A percentile compares a stretch with the other conserved stretches of the same genome.
Evolutionary conservation across 35 echinoderm and acorn worm genomes (phyloP).

Genomic region (Apostichopus japonicus): DNA sequence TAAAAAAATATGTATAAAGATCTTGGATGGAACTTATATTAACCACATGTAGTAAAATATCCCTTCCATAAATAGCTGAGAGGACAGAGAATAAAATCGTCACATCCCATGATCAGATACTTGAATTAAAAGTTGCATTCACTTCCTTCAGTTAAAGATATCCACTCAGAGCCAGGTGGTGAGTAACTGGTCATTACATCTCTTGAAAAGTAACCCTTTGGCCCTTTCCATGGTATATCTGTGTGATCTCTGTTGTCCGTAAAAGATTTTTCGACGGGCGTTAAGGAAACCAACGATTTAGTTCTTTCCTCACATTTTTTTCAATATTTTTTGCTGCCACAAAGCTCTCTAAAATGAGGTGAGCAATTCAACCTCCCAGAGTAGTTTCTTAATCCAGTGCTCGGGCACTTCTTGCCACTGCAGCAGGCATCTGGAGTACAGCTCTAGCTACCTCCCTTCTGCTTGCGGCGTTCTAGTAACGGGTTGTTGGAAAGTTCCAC

Average conservation of each 20-base stretch:
- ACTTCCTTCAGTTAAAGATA: background rate
- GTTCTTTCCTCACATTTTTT: background rate
- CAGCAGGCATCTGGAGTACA: background rate
- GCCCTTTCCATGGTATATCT: background rate
- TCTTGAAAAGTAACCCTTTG: background rate
- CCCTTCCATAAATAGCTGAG: background rate
- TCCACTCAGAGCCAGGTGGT: background rate
- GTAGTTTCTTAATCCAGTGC: background rate
- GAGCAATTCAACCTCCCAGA: background rate
- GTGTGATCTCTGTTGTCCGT: too few relatives aligned
- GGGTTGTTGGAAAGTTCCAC: conserved; percentile 77
- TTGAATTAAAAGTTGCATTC: background rate
- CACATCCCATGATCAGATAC: background rate
- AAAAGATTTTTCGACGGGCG: too few relatives aligned
- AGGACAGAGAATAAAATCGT: background rate
- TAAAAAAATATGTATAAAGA: background rate
- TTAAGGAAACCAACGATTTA: too few relatives aligned
- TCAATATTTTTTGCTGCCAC: background rate
- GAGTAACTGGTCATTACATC: background rate
- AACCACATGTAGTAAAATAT: background rate
- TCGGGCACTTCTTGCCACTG: background rate
- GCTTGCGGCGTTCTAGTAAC: conserved; percentile 76
- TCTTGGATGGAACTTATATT: background rate
- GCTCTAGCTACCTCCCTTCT: conserved; percentile 59
- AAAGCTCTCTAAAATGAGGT: background rate